Evolutionary conservation across 2,113 vertebrate species (phyloP).

Genomic region (Cinclus mexicanus): DNA sequence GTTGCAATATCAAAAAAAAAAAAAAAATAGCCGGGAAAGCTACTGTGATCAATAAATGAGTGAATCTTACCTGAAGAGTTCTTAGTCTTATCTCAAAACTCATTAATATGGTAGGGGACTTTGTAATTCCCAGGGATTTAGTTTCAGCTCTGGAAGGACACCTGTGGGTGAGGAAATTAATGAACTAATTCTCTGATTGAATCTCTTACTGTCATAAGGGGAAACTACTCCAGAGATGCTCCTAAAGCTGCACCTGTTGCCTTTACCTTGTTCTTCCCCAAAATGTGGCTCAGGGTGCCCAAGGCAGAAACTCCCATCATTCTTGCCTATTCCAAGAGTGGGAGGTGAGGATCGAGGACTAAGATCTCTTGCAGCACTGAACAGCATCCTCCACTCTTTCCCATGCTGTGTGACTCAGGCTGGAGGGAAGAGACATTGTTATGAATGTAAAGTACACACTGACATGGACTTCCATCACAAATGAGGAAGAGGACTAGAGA

Average conservation of each 20-base stretch:
- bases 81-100: neutral
- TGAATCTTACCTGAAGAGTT: neutral
- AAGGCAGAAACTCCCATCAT: neutral
- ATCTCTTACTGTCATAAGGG: neutral
- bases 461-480: neutral
- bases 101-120: neutral
- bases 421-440: neutral
- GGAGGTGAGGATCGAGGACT: neutral
- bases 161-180: neutral
- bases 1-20: neutral
- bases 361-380: neutral
- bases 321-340: neutral
- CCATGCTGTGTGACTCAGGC: neutral
- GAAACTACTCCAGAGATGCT: neutral
- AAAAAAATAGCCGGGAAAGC: neutral
- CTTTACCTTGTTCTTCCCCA: neutral
- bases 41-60: neutral
- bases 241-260: neutral
- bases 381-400: neutral
- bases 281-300: neutral
- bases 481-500: neutral
- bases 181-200: neutral
- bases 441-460: neutral
- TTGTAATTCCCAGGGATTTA: neutral
- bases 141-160: neutral